Conservation (phyloP, 1,140 invertebrate species). For the Zaprionus camerounensis region DNA sequence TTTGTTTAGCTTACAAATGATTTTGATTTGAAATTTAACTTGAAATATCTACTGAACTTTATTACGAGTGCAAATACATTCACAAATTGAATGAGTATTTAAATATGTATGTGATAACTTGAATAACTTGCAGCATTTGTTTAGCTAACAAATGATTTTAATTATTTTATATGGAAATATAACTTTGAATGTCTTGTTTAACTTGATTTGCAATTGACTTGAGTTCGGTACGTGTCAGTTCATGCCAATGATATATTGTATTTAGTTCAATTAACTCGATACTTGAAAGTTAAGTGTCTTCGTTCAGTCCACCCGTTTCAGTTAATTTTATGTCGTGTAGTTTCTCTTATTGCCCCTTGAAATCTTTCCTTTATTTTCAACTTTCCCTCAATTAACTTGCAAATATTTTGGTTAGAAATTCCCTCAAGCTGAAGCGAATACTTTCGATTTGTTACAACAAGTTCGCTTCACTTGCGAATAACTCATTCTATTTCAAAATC, state of each 20-base stretch:
- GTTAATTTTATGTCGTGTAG: not conserved
- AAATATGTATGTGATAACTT: not conserved
- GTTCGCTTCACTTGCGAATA: not conserved
- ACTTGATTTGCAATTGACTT: not conserved
- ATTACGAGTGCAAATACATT: not conserved
- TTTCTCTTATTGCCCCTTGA: not conserved
- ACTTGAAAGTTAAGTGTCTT: not conserved
- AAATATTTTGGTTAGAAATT: constrained; percentile 1
- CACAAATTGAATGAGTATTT: not conserved
- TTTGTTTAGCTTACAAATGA: not conserved
- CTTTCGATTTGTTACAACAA: not conserved
- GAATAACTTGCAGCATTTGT: not conserved
- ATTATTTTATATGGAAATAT: not conserved
- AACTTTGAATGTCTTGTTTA: not conserved
- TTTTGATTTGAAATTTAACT: not conserved
- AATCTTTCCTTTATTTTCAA: not conserved
- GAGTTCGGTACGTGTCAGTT: too few relatives aligned
- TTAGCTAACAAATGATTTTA: not conserved
- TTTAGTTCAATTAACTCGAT: not conserved
- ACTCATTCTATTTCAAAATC: not conserved
- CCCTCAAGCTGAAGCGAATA: not conserved
- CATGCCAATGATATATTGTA: too few relatives aligned
- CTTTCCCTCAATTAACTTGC: not conserved
- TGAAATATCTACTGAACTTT: not conserved
- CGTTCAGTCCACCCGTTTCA: not conserved